A percentile compares a stretch with the other conserved stretches of the same genome.
phyloP scores from a whole-genome alignment of 2,113 vertebrate species.

The Pycnonotus jocosus region DNA sequence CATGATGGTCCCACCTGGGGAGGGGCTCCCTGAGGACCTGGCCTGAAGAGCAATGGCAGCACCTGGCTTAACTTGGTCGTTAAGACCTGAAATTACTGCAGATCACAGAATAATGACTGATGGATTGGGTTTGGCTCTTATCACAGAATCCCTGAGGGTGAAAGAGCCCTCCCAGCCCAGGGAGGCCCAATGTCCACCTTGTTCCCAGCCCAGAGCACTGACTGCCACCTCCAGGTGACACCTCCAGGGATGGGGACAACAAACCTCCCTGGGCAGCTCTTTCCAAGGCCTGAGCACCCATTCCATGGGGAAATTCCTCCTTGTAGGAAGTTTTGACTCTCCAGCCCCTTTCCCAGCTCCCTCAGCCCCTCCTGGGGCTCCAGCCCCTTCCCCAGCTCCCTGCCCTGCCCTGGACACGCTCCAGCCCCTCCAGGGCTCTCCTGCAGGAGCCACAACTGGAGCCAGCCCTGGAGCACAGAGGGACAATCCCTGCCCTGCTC shows the following conservation, averaged over 20 bases:
- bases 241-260: background rate
- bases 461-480: background rate
- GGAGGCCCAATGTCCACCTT: fast-evolving
- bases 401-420: background rate
- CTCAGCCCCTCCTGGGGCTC: background rate
- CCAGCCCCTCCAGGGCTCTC: background rate
- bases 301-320: background rate
- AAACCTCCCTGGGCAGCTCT: background rate
- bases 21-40: background rate
- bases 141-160: fast-evolving
- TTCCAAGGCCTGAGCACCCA: background rate
- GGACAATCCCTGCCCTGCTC: background rate
- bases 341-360: background rate
- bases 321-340: background rate
- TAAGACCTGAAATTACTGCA: background rate
- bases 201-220: background rate
- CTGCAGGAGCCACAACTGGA: background rate
- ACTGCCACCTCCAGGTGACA: background rate
- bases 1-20: background rate
- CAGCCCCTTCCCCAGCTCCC: background rate
- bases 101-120: background rate
- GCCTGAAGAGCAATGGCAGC: background rate
- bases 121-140: background rate
- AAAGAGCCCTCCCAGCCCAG: background rate
- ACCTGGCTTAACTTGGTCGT: background rate